phyloP scores from a whole-genome alignment of 2,888 invertebrate genomes.

The Drosophila phalerata region DNA sequence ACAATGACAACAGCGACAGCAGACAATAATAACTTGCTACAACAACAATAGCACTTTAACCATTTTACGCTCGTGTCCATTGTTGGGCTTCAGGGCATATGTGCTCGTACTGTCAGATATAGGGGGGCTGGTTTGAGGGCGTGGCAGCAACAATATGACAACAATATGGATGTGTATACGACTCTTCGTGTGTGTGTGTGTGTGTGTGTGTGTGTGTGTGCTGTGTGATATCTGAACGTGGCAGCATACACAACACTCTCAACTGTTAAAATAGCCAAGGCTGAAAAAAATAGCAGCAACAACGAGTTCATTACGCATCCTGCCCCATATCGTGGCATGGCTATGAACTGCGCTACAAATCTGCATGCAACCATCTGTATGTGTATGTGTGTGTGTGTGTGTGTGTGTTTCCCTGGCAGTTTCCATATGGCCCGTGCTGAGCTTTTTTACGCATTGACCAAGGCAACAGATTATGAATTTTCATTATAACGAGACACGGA shows the following conservation, averaged over 20 bases:
- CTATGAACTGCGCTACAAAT: constrained; percentile 28
- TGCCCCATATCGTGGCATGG: constrained; percentile 41
- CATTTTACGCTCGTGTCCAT: constrained; percentile 69
- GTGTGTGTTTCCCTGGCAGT: not conserved
- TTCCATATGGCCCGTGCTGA: constrained; percentile 27
- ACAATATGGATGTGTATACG: constrained; percentile 38
- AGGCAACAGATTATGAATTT: constrained; percentile 72
- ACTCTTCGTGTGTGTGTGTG: not conserved
- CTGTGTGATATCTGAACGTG: constrained; percentile 38
- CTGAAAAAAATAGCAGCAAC: constrained; percentile 36
- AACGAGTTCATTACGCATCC: constrained; percentile 76
- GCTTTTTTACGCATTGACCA: constrained; percentile 33
- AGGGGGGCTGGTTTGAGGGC: constrained; percentile 12
- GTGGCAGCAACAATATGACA: constrained; percentile 65
- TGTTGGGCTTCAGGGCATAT: constrained; percentile 60
- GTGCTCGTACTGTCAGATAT: constrained; percentile 10
- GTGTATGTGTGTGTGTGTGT: not conserved
- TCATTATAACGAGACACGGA: constrained; percentile 58
- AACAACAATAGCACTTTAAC: constrained; percentile 52
- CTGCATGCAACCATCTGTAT: constrained; percentile 11
- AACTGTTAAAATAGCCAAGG: constrained; percentile 59
- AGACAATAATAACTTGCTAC: constrained; percentile 65
- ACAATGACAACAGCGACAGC: constrained; percentile 32
- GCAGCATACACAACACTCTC: constrained; percentile 13
- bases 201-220: not conserved